phyloP scores from a whole-genome alignment of 1,140 invertebrate species.

The Helicoverpa zea region DNA sequence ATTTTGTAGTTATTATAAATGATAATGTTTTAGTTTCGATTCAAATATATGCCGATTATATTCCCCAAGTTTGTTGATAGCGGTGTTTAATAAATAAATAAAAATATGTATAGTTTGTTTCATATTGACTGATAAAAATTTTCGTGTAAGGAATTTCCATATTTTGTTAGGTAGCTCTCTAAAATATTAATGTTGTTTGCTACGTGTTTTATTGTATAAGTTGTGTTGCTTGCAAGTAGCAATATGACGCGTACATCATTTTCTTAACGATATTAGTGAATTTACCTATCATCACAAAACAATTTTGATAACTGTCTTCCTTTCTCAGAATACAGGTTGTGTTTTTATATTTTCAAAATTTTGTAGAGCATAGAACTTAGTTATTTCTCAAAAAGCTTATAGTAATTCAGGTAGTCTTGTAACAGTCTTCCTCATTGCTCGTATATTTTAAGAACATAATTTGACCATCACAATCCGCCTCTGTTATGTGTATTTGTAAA shows the following conservation, averaged over 20 bases:
- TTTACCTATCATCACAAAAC: background rate
- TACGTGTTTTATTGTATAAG: slow-evolving; percentile 29
- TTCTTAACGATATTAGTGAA: background rate
- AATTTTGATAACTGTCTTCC: background rate
- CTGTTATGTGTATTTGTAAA: slow-evolving; percentile 3
- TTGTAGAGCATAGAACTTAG: no score
- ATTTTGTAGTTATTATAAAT: no score
- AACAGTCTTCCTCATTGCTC: background rate
- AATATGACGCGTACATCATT: background rate
- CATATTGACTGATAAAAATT: slow-evolving; percentile 44
- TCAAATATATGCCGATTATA: background rate
- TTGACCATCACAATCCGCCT: slow-evolving; percentile 23
- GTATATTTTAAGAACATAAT: slow-evolving; percentile 1
- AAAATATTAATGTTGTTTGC: slow-evolving; percentile 40
- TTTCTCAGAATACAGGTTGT: background rate
- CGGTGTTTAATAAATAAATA: slow-evolving; percentile 15
- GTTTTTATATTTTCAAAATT: background rate
- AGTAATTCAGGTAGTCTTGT: no score
- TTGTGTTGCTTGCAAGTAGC: slow-evolving; percentile 34
- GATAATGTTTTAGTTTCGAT: background rate
- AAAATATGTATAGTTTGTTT: slow-evolving; percentile 40
- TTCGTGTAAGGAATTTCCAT: slow-evolving; percentile 43
- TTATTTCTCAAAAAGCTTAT: no score
- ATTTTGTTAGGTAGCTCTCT: slow-evolving; percentile 51
- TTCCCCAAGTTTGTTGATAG: slow-evolving; percentile 4